phyloP scores from a whole-genome alignment of 2,888 invertebrate species.

The Mamestra brassicae region DNA sequence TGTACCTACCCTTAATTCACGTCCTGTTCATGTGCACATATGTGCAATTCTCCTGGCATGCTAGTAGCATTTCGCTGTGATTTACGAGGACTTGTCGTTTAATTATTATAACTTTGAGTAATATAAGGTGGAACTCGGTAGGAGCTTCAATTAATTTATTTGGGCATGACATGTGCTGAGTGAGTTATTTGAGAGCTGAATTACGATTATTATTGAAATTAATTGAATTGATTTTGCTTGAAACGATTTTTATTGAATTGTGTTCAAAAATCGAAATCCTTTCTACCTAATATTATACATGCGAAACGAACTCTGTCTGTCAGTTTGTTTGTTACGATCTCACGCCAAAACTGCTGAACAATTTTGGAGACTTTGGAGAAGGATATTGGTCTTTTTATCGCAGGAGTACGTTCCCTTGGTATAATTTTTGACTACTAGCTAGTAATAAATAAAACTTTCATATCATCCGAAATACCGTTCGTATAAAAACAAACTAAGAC shows the following conservation, averaged over 20 bases:
- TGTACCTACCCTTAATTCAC: slow-evolving; percentile 4
- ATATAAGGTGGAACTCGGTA: slow-evolving; percentile 24
- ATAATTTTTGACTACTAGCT: background rate
- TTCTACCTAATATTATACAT: too few species aligned
- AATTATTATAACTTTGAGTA: slow-evolving; percentile 43
- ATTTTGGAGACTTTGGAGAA: background rate
- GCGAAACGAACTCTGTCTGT: too few species aligned
- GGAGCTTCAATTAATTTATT: slow-evolving; percentile 36
- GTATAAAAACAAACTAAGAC: too few species aligned
- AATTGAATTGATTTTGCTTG: slow-evolving; percentile 6
- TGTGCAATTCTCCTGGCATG: slow-evolving; percentile 17
- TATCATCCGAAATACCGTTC: background rate
- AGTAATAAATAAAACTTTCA: background rate
- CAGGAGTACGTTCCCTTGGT: background rate
- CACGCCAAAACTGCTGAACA: background rate
- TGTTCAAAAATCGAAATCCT: background rate
- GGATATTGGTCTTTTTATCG: background rate
- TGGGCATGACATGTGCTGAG: background rate
- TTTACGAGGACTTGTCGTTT: slow-evolving; percentile 40
- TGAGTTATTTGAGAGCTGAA: background rate
- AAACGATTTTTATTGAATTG: background rate
- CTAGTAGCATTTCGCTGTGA: slow-evolving; percentile 36
- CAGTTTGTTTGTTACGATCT: too few species aligned
- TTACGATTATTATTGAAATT: slow-evolving; percentile 11
- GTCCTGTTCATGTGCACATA: slow-evolving; percentile 2